Conservation (phyloP, 2,797 vertebrate genomes). For the Pygocentrus nattereri region DNA sequence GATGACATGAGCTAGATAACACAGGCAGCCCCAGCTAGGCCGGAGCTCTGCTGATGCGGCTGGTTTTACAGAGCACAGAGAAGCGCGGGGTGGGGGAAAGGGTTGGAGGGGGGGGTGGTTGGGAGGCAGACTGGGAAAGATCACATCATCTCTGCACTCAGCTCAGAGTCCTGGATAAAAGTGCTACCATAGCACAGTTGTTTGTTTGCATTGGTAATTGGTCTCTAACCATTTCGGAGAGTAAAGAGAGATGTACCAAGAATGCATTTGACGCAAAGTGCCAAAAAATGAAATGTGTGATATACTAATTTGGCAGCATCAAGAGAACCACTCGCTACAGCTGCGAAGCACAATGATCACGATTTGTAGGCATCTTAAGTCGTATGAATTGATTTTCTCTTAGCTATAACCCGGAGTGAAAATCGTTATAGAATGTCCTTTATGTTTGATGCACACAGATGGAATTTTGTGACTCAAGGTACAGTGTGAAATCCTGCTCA, state of each 20-base stretch:
- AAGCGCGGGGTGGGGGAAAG: background rate
- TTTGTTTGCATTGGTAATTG: constrained; percentile 19
- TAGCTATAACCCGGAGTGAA: background rate
- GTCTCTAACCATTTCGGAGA: background rate
- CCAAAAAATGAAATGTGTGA: background rate
- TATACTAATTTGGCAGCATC: background rate
- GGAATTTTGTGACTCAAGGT: background rate
- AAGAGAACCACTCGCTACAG: background rate
- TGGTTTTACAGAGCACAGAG: constrained; percentile 33
- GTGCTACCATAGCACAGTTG: background rate
- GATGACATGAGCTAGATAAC: constrained; percentile 69
- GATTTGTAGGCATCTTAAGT: background rate
- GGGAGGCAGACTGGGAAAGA: constrained; percentile 12
- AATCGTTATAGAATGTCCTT: background rate
- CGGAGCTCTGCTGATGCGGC: constrained; percentile 40
- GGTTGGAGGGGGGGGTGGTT: too few species aligned
- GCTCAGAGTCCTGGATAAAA: constrained; percentile 14
- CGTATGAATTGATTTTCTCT: background rate
- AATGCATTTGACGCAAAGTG: constrained; percentile 24
- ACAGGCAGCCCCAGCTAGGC: constrained; percentile 40
- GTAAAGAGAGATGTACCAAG: background rate
- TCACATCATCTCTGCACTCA: constrained; percentile 14
- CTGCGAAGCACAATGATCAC: background rate
- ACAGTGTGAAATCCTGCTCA: background rate
- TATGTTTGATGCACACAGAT: background rate